These are phyloP conservation scores for Deilephila elpenor DNA, from an alignment of 2,888 invertebrate species.

Conservation along the genomic window DNA sequence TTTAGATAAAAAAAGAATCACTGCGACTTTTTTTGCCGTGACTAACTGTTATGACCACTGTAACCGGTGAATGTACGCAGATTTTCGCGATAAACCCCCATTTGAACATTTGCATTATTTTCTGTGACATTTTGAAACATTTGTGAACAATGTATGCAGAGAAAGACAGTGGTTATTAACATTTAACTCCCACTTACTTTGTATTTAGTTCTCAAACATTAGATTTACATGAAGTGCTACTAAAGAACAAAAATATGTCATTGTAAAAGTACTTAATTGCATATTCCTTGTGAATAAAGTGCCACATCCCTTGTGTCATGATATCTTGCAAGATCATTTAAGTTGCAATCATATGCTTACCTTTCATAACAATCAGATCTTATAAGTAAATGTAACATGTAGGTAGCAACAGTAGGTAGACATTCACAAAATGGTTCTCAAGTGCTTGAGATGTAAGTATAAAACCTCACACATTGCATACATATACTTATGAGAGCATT, in stretches of 20 bases:
- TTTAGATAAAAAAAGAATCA: constrained; percentile 79
- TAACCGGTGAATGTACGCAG: constrained; percentile 42
- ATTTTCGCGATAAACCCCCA: constrained; percentile 37
- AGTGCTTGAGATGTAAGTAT: neutral
- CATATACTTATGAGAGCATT: constrained; percentile 13
- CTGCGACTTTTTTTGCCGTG: constrained; percentile 63
- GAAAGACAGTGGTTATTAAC: constrained; percentile 38
- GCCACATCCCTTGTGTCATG: neutral
- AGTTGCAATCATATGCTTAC: neutral
- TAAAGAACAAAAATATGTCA: neutral
- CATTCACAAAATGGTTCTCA: constrained; percentile 20
- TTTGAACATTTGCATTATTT: constrained; percentile 31
- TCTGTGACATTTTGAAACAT: constrained; percentile 14
- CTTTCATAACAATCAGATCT: constrained; percentile 12
- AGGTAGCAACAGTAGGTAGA: constrained; percentile 1
- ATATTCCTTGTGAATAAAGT: neutral
- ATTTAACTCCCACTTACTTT: constrained; percentile 51
- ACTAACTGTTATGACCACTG: constrained; percentile 57
- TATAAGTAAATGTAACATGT: neutral
- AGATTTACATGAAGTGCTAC: neutral
- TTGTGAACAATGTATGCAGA: constrained; percentile 23
- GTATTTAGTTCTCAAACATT: constrained; percentile 31
- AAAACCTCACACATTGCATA: neutral
- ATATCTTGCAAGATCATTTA: constrained; percentile 1
- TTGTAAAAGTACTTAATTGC: neutral